Evolutionary conservation across 2,888 invertebrate species (phyloP), one percentile per base, ranked within the genome.

Genomic region (Anthophora plumipes): DNA sequence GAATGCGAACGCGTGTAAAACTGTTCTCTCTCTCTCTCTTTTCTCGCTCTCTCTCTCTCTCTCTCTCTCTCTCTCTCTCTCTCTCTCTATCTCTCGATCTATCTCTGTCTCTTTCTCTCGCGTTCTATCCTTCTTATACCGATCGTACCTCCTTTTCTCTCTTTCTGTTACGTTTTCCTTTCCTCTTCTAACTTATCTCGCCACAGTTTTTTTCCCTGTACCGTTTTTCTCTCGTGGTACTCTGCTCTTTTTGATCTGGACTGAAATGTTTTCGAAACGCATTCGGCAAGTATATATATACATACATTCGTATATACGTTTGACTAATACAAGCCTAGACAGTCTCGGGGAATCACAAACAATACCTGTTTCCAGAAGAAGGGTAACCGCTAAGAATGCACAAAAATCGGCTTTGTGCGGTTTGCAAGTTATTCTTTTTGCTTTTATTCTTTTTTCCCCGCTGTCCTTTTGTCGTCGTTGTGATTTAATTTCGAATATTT

Each of bases 1-100:
- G 88, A 86, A 82, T 69, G 73, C 69, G 67, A 31, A 37, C 55
- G 78, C 41, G 67, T 64, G 75, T 63, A 79, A 79, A 66, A 67
- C 63, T n/a, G 79, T 20, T 63, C 66, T 69, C 63, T 78, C 63
- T 79, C 67, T 80, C 71, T 22, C 72, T 22, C 14, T 25, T 17
- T 17, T n/a, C n/a, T n/a, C n/a, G n/a, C n/a, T n/a, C n/a, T n/a
- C n/a, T n/a, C n/a, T 64, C 63, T 55, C 20, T 43, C 37, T 54
- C 64, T 41, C 55, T 78, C 25, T 59, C 55, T 39, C 12, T 22
- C 43, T 6, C 20, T 31, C n/a, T 37, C 2, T 14, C 43, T 68
- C 54, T 12, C 59, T 50, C 57, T 1, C 63, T 14, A 31, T 39
- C 48, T 22, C 41, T 37, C 66, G 0, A 20, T 20, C 43, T n/a